Base-by-base conservation (phyloP, 2,797 vertebrate genomes). In the Coregonus suidteri region DNA sequence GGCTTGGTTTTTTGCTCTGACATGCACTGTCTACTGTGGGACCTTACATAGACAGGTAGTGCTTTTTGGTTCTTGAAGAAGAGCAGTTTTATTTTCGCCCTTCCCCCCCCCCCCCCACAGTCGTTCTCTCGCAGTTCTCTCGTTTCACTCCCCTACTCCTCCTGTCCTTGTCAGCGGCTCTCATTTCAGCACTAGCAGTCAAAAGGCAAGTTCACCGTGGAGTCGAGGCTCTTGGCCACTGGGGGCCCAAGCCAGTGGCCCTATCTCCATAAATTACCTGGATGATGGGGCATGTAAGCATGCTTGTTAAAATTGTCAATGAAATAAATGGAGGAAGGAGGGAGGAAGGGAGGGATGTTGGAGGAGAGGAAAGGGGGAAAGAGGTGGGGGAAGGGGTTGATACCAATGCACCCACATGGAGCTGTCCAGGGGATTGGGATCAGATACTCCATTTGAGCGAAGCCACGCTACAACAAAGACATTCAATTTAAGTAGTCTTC, bases 241-340 rank as follows among this genome's bases (percentile, higher is more conserved):
- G 41, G 41, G 41, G 41, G 41, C 41, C 9, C 9, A 0, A 82
- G 83, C 87, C 77, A 30, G 67, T 82, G 86, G 87, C 82, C 88
- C 85, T 90, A 93, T 94, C 91, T 94, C 87, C 90, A 93, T 94
- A 94, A 94, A 94, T 94, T 92, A 93, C 83, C 86, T 88, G 88
- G 88, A 91, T 93, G 92, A 88, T 79, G 78, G 88, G 84, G 79
- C 89, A 89, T 84, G 79, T 92, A 93, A 93, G 89, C 86, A 83
- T 75, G 84, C 91, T 91, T 89, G 90, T 92, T 93, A 92, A 93
- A 93, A 93, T 78, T 89, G 86, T 89, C 92, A 94, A 93, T 92
- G 75, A 93, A 91, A 88, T 77, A 81, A 88, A 81, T 70, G 86
- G 74, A 80, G 75, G 54, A 54, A 51, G 64, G 75, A 52, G 81